phyloP scores from a whole-genome alignment of 2,113 vertebrate genomes.

The Leptocoma aspasia region DNA sequence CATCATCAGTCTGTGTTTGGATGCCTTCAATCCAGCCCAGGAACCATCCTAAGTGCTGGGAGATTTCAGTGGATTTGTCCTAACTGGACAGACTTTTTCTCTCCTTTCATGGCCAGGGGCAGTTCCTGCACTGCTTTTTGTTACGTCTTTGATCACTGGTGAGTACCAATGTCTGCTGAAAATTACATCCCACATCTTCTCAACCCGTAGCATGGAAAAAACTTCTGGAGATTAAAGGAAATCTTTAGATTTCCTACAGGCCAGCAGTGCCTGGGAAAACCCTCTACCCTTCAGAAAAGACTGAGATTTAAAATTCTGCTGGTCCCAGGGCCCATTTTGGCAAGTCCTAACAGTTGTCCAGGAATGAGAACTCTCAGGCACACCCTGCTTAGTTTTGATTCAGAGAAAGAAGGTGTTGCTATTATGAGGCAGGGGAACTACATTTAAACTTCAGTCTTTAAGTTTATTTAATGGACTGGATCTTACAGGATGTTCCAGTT shows the following conservation, averaged over 20 bases:
- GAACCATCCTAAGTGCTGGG: background rate
- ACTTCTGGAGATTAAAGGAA: background rate
- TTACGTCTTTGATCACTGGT: background rate
- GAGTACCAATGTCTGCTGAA: background rate
- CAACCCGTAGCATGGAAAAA: background rate
- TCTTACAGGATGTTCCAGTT: slow-evolving; percentile 21
- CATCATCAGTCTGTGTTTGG: background rate
- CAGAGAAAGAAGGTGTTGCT: background rate
- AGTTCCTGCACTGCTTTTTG: background rate
- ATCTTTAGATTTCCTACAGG: background rate
- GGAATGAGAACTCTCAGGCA: background rate
- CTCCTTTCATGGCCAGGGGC: background rate
- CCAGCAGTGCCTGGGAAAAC: background rate
- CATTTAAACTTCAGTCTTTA: background rate
- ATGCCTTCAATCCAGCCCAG: background rate
- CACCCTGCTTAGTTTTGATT: background rate
- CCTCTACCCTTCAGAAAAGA: background rate
- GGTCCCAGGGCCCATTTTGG: background rate
- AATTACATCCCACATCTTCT: background rate
- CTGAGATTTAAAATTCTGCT: background rate
- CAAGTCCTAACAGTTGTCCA: background rate
- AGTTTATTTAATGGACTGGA: background rate
- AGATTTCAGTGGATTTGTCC: background rate
- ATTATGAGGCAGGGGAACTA: background rate
- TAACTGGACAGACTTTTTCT: background rate